Conservation (phyloP, 2,113 vertebrate species). For the Zosterops lateralis region DNA sequence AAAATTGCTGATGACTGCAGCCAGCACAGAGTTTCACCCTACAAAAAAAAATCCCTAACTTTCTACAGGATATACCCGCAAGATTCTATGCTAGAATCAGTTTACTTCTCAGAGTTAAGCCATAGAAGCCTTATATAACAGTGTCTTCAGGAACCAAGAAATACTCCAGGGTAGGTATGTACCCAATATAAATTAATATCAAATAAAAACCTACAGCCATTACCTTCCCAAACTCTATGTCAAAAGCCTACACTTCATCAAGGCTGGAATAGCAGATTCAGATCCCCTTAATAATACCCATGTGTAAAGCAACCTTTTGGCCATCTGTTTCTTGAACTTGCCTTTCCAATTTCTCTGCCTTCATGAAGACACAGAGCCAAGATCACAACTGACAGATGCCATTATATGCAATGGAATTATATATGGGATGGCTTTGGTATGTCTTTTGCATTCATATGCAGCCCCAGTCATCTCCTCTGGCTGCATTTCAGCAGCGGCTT, state of each 20-base stretch:
- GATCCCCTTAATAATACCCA: background rate
- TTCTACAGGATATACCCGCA: background rate
- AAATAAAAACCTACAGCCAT: background rate
- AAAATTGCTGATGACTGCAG: background rate
- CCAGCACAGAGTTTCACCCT: background rate
- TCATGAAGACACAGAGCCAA: background rate
- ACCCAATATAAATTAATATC: background rate
- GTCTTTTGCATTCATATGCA: background rate
- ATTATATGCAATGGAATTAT: background rate
- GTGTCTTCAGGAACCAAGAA: background rate
- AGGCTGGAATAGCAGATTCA: constrained; percentile 15
- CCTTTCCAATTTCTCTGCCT: background rate
- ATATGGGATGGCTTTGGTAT: background rate
- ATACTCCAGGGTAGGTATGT: background rate
- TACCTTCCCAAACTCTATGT: background rate
- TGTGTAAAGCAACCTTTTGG: background rate
- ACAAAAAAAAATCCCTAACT: background rate
- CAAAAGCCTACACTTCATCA: background rate
- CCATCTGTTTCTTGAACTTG: background rate
- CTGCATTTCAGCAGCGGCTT: constrained; percentile 12
- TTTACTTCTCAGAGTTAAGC: background rate
- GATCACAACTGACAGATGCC: background rate
- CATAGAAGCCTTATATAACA: background rate
- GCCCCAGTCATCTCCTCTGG: background rate
- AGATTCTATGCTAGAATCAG: background rate